Percentiles rank a stretch among this genome's conserved stretches.
Conservation (phyloP, 2,113 vertebrate genomes). For the Urocitellus parryii region DNA sequence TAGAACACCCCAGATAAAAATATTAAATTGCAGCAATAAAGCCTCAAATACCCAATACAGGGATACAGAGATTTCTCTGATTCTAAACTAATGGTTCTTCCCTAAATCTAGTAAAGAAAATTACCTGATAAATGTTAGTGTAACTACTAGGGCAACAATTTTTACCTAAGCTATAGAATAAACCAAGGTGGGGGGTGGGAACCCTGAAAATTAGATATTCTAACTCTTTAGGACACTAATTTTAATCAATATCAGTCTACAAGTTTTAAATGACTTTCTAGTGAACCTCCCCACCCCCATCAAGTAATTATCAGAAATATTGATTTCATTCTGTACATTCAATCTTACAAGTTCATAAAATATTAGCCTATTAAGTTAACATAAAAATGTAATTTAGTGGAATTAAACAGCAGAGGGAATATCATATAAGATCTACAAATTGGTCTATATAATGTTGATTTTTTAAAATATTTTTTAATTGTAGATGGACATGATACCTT, state of each 20-base stretch:
- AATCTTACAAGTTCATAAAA: slow-evolving; percentile 81
- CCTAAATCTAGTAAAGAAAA: slow-evolving; percentile 65
- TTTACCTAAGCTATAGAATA: slow-evolving; percentile 74
- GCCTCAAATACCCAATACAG: neutral
- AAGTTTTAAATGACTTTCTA: slow-evolving; percentile 84
- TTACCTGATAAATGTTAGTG: slow-evolving; percentile 44
- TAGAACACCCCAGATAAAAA: slow-evolving; percentile 46
- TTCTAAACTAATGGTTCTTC: slow-evolving; percentile 57
- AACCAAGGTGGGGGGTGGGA: neutral
- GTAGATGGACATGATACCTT: too few relatives aligned
- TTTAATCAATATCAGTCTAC: slow-evolving; percentile 82
- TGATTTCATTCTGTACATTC: slow-evolving; percentile 80
- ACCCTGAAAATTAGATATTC: slow-evolving; percentile 68
- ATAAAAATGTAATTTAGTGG: slow-evolving; percentile 69
- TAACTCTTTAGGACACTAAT: slow-evolving; percentile 77
- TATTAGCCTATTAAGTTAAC: slow-evolving; percentile 77
- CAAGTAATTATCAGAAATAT: slow-evolving; percentile 85
- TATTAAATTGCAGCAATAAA: slow-evolving; percentile 60
- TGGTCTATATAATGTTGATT: slow-evolving; percentile 1
- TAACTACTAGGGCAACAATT: slow-evolving; percentile 69
- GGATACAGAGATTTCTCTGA: slow-evolving; percentile 14
- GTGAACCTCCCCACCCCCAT: slow-evolving; percentile 65
- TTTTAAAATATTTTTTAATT: neutral
- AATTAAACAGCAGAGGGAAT: slow-evolving; percentile 72
- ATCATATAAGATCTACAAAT: slow-evolving; percentile 49